These are phyloP conservation scores for Biston stratarius DNA, from an alignment of 2,888 invertebrate genomes.

Conservation along the genomic window DNA sequence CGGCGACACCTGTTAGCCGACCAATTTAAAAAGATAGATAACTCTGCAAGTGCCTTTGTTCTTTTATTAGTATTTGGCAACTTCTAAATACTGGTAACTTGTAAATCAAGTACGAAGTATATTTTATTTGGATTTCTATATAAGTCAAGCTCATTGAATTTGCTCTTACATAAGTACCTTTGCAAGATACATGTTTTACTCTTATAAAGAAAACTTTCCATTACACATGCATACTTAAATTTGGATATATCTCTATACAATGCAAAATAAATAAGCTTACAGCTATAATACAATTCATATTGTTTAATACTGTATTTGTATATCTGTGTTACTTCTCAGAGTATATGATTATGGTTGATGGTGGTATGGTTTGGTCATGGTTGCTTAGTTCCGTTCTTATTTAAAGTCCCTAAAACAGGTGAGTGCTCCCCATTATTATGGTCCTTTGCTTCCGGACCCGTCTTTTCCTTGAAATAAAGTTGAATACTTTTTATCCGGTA, in stretches of 20 bases:
- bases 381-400: not conserved
- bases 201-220: too few relatives aligned
- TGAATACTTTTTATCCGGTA: constrained; percentile 23
- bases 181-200: too few relatives aligned
- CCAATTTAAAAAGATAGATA: constrained; percentile 63
- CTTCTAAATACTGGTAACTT: not conserved
- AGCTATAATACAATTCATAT: too few relatives aligned
- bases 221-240: too few relatives aligned
- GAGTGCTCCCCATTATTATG: constrained; percentile 44
- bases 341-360: too few relatives aligned
- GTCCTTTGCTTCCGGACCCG: constrained; percentile 64
- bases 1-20: constrained; percentile 68
- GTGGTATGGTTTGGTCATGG: not conserved
- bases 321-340: not conserved
- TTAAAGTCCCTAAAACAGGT: constrained; percentile 14
- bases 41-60: constrained; percentile 28
- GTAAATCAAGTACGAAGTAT: not conserved
- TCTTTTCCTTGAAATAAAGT: constrained; percentile 42
- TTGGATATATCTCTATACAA: too few relatives aligned
- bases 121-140: not conserved
- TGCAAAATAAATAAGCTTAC: too few relatives aligned
- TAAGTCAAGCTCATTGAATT: too few relatives aligned
- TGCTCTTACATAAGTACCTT: too few relatives aligned
- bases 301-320: too few relatives aligned
- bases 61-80: not conserved